A percentile compares a stretch with the other conserved stretches of the same genome.
Conservation (phyloP, 2,113 vertebrate genomes). For the Tretioscincus oriximinensis region DNA sequence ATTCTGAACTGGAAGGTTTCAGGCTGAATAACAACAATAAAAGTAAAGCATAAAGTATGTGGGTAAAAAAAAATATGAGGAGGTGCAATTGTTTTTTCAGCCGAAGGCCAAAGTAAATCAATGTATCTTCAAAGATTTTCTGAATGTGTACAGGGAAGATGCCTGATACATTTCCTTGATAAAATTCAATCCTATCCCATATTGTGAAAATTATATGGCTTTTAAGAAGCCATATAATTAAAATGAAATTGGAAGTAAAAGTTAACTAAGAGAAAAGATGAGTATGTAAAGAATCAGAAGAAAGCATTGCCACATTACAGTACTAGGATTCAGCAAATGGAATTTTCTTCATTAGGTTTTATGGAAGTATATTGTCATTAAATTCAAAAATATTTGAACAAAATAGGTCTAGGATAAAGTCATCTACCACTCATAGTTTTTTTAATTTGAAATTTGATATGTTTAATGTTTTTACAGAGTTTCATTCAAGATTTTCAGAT, state of each 20-base stretch:
- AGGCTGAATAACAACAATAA: too few relatives aligned
- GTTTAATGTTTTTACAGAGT: background rate
- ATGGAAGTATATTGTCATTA: background rate
- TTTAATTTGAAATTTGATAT: background rate
- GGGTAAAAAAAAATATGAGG: too few relatives aligned
- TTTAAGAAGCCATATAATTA: background rate
- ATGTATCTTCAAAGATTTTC: too few relatives aligned
- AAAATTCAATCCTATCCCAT: background rate
- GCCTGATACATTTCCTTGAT: background rate
- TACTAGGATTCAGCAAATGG: background rate
- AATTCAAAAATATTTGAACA: background rate
- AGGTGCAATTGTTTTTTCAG: too few relatives aligned
- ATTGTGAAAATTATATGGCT: background rate
- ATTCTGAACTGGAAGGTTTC: too few relatives aligned
- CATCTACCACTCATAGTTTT: background rate
- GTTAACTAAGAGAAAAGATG: background rate
- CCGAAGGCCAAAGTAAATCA: too few relatives aligned
- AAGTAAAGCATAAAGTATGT: too few relatives aligned
- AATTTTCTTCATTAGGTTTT: background rate
- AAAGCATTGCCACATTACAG: background rate
- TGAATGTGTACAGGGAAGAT: too few relatives aligned
- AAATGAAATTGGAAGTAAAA: background rate
- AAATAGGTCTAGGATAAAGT: background rate
- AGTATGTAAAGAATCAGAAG: background rate
- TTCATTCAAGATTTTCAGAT: background rate